These are phyloP conservation scores for Pristionchus japonicus DNA, from an alignment of 2,888 invertebrate genomes.

Conservation along the genomic window DNA sequence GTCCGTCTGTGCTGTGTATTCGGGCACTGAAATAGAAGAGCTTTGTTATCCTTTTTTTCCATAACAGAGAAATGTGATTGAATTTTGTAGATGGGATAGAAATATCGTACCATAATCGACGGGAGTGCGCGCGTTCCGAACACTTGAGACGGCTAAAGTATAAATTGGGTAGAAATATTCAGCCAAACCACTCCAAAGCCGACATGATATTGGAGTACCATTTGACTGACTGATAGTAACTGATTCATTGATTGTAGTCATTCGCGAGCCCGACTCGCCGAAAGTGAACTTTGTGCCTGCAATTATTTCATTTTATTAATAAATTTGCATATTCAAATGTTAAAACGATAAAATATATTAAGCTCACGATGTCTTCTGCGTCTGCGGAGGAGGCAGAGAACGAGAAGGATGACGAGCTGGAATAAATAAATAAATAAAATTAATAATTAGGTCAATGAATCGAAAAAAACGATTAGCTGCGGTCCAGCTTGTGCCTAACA, in stretches of 20 bases:
- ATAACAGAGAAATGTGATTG: not conserved
- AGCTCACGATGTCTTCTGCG: not conserved
- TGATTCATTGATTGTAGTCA: no score
- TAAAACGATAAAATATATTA: not conserved
- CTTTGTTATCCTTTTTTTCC: not conserved
- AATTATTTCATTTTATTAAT: not conserved
- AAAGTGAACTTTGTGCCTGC: not conserved
- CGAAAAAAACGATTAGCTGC: no score
- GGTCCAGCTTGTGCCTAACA: no score
- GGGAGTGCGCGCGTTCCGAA: not conserved
- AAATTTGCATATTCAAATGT: no score
- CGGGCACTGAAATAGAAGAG: not conserved
- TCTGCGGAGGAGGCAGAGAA: not conserved
- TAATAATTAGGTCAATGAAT: not conserved
- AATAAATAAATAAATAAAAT: not conserved
- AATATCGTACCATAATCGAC: not conserved
- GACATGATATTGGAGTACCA: no score
- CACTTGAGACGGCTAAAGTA: not conserved
- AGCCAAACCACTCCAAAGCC: no score
- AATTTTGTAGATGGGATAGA: no score
- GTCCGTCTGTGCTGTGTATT: not conserved
- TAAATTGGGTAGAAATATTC: no score
- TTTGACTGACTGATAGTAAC: no score
- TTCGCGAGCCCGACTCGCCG: not conserved
- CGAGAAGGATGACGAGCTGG: not conserved